Evolutionary conservation across 2,113 vertebrate species (phyloP).

Genomic region (Andinoacara biseriatus): DNA sequence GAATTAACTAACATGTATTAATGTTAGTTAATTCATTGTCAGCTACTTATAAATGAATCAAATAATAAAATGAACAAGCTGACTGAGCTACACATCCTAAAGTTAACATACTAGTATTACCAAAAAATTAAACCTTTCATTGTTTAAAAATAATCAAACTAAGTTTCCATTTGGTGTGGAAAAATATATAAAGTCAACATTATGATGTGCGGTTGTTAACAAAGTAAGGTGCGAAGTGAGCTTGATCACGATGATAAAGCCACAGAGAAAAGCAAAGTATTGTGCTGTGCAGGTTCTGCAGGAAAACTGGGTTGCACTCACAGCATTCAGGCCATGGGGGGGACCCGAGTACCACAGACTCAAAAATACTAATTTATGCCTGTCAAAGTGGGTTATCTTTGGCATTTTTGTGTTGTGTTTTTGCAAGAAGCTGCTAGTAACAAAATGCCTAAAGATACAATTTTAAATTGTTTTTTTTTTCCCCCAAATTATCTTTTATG

Average conservation of each 20-base stretch:
- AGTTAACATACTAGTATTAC: neutral
- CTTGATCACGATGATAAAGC: neutral
- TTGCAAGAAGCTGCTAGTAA: too few relatives aligned
- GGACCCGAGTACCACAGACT: neutral
- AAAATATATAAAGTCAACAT: neutral
- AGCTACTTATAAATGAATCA: neutral
- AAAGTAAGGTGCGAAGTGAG: slow-evolving; percentile 17
- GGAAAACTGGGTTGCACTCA: neutral
- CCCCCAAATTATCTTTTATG: neutral
- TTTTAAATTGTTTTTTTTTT: neutral
- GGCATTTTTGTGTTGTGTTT: too few relatives aligned
- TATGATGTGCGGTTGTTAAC: neutral
- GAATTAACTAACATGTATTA: too few relatives aligned
- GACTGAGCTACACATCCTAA: neutral
- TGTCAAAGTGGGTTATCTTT: neutral
- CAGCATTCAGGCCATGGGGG: neutral
- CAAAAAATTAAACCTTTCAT: neutral
- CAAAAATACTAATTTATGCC: neutral
- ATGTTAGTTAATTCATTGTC: neutral
- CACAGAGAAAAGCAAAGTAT: neutral
- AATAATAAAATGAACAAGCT: neutral
- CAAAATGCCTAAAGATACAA: too few relatives aligned
- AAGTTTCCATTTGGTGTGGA: accelerated
- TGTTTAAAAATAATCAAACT: neutral
- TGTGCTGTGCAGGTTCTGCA: neutral